Evolutionary conservation across 2,888 invertebrate genomes (phyloP), one percentile per base, ranked within the genome.

Genomic region (Lomographa bimaculata): DNA sequence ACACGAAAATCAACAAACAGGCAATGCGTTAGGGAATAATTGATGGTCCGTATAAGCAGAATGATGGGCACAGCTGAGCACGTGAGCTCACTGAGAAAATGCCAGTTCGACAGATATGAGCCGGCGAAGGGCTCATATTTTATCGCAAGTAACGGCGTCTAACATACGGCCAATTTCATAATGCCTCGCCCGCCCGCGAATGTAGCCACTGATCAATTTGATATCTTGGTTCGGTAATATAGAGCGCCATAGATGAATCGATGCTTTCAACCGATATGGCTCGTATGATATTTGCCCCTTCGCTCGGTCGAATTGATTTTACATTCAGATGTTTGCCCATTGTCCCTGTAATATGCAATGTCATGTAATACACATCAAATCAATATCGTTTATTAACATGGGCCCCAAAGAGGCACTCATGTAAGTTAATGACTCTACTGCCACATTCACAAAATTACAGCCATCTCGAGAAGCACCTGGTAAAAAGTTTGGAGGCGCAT

Each of bases 91-190:
- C 72, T 68, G 39, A 52, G 67, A 61, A 70, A 75, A 69, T 59
- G 57, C 60, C 56, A 64, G 57, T 71, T 71, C 76, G 77, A 82
- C 85, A 85, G 86, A 86, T 89, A 89, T 89, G 87, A 89, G 82
- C 81, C 60, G 67, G 68, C 66, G 65, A 68, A 79, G 65, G 70
- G 86, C 84, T 85, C 78, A 87, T 89, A 89, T 87, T 87, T 89
- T 87, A 89, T 85, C 83, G 72, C 71, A 80, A 83, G 87, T 85
- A 83, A 89, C 80, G 87, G 87, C 81, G 64, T 69, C 84, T 89
- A 87, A 89, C 85, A 78, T 89, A 89, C 84, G 75, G 89, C 89
- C 89, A 89, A 89, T 89, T 86, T 87, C 87, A 89, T 89, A 89
- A 89, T 89, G 89, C 89, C 72, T 74, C 75, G 80, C 58, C 71